Base-by-base conservation (phyloP, 53 echinoderm and acorn worm species). In the Arbacia lixula region DNA sequence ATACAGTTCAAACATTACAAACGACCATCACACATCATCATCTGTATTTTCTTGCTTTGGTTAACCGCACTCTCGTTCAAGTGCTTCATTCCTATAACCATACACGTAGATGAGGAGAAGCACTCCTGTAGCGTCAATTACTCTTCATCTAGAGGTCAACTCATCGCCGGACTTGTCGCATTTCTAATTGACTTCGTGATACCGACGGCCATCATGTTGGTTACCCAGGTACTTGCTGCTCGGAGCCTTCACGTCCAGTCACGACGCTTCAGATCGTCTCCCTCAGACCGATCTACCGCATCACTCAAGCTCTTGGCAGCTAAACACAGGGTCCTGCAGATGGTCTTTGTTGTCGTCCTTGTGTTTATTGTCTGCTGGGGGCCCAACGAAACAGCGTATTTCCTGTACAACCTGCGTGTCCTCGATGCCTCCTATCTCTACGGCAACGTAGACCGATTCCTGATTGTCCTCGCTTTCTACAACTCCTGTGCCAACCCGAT, bases 401-500 rank as follows among this genome's bases (percentile, higher is more conserved):
- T 75, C 33, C 54, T 75, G 3, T 75, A 75, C 36, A 75, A 75
- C 36, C 33, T 75, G 9, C 37, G 20, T 0, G 75, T 53, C 21
- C n/a, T 75, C 12, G 75, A 75, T n/a, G 32, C 19, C 31, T 21
- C 53, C 53, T 75, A 75, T 54, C 75, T 75, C 22, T 75, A 75
- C 8, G 75, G 75, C 19, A 31, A 53, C 1, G 37, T 75, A 22
- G 40, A 75, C 25, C 19, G 54, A 36, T 53, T 75, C 55, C 55
- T 75, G 31, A 53, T 53, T 0, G 53, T 75, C 0, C 6, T 75
- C 29, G 75, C 75, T 6, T 75, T 75, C 35, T 75, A 40, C 54
- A 75, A 75, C 54, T 75, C 75, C 34, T 75, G 75, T 14, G 75
- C 75, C 34, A 75, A 75, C 36, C 75, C 75, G 6, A 53, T 75